phyloP scores from a whole-genome alignment of 1,140 invertebrate genomes.

The Apis cerana region DNA sequence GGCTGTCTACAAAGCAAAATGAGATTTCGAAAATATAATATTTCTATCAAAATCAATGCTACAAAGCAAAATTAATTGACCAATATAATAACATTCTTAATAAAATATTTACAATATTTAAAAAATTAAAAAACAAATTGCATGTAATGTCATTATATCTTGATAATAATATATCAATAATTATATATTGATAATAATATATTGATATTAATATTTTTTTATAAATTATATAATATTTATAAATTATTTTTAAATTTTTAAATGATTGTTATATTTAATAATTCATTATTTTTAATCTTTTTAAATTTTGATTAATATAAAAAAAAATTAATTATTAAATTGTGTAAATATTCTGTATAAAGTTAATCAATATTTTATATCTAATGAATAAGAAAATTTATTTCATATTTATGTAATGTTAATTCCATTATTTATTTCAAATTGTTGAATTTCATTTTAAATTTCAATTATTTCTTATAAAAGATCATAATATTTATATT shows the following conservation, averaged over 20 bases:
- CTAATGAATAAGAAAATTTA: too few species aligned
- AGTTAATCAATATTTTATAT: too few species aligned
- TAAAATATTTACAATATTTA: not conserved
- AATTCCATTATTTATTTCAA: not conserved
- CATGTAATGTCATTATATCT: not conserved
- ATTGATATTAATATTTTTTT: too few species aligned
- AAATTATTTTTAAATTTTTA: not conserved
- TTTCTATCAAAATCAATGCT: not conserved
- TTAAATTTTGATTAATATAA: not conserved
- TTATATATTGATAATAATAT: not conserved
- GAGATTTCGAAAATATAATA: constrained; percentile 26
- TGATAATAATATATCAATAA: too few species aligned
- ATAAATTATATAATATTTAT: too few species aligned
- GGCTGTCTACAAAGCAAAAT: constrained; percentile 67
- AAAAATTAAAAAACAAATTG: not conserved
- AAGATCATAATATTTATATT: not conserved
- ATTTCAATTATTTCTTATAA: too few species aligned
- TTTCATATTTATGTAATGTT: not conserved
- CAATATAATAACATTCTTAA: not conserved
- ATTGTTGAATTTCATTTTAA: not conserved
- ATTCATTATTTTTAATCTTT: not conserved
- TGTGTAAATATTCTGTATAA: too few species aligned
- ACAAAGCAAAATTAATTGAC: not conserved
- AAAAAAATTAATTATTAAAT: not conserved
- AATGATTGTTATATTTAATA: not conserved